Base-by-base conservation (phyloP, 2,797 vertebrate genomes). In the Chiloscyllium punctatum region DNA sequence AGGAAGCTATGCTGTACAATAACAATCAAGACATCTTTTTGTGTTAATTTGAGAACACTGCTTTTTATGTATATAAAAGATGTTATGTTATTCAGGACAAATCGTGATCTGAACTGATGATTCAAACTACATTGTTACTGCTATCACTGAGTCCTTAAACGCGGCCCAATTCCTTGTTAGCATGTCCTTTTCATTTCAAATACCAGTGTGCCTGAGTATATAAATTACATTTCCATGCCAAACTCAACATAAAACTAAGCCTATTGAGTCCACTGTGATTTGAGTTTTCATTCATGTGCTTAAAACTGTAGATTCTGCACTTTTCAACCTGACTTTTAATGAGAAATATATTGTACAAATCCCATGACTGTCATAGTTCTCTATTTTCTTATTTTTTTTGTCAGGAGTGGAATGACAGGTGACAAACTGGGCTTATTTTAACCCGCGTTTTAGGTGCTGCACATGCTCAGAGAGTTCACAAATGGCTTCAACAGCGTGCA, bases 191-290 rank as follows among this genome's bases (percentile, higher is more conserved):
- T 8, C 66, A 21, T 92, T 69, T 92, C 37, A 92, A 69, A 42
- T n/a, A 91, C 57, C 88, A 91, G 62, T 33, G 9, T 68, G 88
- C 57, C 57, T 66, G 88, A 69, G 66, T 11, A 13, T 8, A 42
- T 92, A n/a, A 92, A 42, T 21, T 23, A 92, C 62, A 69, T 68
- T 69, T 92, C 90, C 8, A 23, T 92, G 90, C 90, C 62, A 92
- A 69, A 42, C 90, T 42, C 66, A 25, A 42, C 90, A 92, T 68
- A 69, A 92, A 92, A 92, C 90, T 92, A 92, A 92, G n/a, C 90
- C 90, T 62, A 69, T 8, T 33, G 66, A 25, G 66, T 69, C 62
- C 66, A 27, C n/a, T 69, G 66, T 90, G 23, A 42, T 69, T 92
- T 92, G 66, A 92, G 25, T 92, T 69, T 92, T 92, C 18, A 37